Conservation (phyloP, 2,113 vertebrate genomes). For the Dinomys branickii region DNA sequence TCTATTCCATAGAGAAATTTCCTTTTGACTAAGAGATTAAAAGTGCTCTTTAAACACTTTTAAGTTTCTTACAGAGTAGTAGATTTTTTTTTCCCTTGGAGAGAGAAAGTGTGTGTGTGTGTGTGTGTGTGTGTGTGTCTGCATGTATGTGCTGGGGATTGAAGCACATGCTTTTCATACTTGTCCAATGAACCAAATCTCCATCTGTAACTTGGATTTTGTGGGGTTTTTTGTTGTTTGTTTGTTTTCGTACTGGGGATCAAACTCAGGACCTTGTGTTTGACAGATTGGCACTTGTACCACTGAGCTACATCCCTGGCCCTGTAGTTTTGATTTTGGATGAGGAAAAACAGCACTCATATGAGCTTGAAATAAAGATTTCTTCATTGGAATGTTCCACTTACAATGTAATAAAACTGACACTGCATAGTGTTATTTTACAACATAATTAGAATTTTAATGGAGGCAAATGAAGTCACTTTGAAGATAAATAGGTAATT, state of each 20-base stretch:
- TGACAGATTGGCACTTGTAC: too few relatives aligned
- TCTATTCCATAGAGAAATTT: conserved; percentile 5
- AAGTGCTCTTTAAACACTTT: neutral
- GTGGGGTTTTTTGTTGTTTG: too few relatives aligned
- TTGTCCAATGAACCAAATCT: neutral
- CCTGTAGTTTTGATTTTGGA: conserved; percentile 9
- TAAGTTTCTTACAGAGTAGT: conserved; percentile 28
- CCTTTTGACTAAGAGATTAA: conserved; percentile 33
- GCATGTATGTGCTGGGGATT: neutral
- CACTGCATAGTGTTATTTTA: neutral
- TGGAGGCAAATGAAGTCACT: neutral
- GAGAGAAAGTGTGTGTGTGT: neutral
- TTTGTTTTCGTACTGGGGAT: too few relatives aligned
- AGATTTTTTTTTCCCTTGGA: neutral
- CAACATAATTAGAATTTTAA: neutral
- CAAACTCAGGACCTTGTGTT: too few relatives aligned
- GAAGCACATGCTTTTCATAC: neutral
- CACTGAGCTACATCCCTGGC: too few relatives aligned
- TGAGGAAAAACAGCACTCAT: neutral
- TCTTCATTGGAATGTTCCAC: neutral
- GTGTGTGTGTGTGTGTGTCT: neutral
- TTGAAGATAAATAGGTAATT: neutral
- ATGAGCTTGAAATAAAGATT: neutral
- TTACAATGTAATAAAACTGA: neutral
- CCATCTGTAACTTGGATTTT: neutral